Evolutionary conservation across 2,888 invertebrate species (phyloP).

Genomic region (Microplitis deprimator): DNA sequence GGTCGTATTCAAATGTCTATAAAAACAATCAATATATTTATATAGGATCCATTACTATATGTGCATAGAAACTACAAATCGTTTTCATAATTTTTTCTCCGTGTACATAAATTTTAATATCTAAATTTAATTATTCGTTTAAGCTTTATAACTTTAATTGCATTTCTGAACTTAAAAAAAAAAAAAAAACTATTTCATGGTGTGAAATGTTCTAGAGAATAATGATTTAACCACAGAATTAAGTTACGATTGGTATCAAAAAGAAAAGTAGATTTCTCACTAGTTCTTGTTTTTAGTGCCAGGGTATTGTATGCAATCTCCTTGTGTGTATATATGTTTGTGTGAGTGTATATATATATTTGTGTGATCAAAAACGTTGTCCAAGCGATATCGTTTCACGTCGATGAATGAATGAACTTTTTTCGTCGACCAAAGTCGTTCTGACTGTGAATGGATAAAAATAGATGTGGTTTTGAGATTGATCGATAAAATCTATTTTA

Average conservation of each 20-base stretch:
- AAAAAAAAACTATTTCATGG: not conserved
- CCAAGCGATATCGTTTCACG: not conserved
- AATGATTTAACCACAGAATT: constrained; percentile 5
- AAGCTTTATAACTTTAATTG: too few species aligned
- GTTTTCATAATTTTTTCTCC: too few species aligned
- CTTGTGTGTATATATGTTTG: not conserved
- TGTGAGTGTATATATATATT: not conserved
- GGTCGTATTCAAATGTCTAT: too few species aligned
- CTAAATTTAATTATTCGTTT: too few species aligned
- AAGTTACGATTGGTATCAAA: not conserved
- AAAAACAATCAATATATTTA: too few species aligned
- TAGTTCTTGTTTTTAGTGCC: not conserved
- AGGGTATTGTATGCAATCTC: not conserved
- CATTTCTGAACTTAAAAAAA: too few species aligned
- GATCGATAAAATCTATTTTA: not conserved
- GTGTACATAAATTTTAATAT: too few species aligned
- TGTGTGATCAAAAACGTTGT: not conserved
- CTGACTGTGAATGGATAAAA: not conserved
- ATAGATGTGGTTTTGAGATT: not conserved
- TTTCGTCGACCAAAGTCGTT: not conserved
- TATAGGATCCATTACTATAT: too few species aligned
- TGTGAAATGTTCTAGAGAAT: constrained; percentile 1
- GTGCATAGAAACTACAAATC: too few species aligned
- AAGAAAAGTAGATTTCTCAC: constrained; percentile 6
- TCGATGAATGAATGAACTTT: not conserved